A percentile compares a stretch with the other conserved stretches of the same genome.
Evolutionary conservation across 1,140 invertebrate species (phyloP).

Genomic region (Zaprionus nigranus): DNA sequence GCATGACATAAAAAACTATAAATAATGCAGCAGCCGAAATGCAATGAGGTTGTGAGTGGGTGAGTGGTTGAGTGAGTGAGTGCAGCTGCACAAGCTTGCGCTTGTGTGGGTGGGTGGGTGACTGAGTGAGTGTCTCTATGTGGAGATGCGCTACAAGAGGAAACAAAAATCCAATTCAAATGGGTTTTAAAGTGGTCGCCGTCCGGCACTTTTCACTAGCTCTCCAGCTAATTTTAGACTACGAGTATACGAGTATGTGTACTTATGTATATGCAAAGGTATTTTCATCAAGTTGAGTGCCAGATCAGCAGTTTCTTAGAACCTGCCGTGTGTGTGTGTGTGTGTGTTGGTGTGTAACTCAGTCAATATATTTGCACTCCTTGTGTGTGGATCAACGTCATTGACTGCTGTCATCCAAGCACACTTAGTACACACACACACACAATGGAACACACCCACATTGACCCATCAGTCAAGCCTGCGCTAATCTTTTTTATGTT

Average conservation of each 20-base stretch:
- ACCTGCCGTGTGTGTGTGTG: neutral
- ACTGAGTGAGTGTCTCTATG: neutral
- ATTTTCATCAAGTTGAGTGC: conserved; percentile 21
- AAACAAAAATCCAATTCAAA: conserved; percentile 34
- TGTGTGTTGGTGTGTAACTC: neutral
- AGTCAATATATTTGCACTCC: conserved; percentile 30
- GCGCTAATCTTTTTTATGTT: conserved; percentile 72
- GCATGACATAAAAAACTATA: conserved; percentile 66
- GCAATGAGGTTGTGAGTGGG: conserved; percentile 43
- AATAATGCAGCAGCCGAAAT: conserved; percentile 70
- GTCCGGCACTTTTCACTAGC: neutral
- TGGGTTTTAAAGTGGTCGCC: conserved; percentile 21
- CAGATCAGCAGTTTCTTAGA: neutral
- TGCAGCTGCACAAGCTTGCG: too few relatives aligned
- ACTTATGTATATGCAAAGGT: conserved; percentile 8
- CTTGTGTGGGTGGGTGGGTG: neutral
- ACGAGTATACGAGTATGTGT: neutral
- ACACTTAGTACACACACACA: conserved; percentile 21
- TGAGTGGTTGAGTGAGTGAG: conserved; percentile 14
- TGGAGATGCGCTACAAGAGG: conserved; percentile 19
- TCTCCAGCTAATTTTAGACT: conserved; percentile 9
- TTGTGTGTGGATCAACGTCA: conserved; percentile 47
- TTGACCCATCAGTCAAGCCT: conserved; percentile 63
- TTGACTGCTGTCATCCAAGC: conserved; percentile 56
- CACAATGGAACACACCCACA: conserved; percentile 37